Evolutionary conservation across 2,888 invertebrate genomes (phyloP).

Genomic region (Achlya flavicornis): DNA sequence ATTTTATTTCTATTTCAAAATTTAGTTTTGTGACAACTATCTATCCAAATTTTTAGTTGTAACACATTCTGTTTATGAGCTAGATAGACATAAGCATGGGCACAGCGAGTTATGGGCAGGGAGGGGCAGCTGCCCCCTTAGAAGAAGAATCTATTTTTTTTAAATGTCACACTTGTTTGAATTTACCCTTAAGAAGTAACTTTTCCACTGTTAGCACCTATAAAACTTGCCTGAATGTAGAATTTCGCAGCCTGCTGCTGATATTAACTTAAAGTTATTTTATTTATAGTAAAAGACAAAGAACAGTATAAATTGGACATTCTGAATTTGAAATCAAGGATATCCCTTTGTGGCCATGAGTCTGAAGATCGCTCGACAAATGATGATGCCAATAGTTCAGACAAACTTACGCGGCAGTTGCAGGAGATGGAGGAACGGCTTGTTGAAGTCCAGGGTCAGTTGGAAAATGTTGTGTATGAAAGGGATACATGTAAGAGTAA

Average conservation of each 20-base stretch:
- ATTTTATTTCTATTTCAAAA: no score
- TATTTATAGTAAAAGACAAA: conserved; percentile 65
- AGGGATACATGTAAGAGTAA: conserved; percentile 76
- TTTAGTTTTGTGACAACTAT: no score
- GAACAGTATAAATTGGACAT: conserved; percentile 71
- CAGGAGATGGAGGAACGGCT: conserved; percentile 80
- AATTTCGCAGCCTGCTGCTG: background rate
- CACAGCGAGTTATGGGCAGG: no score
- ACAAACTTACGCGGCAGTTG: conserved; percentile 72
- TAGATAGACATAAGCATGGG: no score
- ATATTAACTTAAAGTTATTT: background rate
- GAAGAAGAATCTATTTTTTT: no score
- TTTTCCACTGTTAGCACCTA: no score
- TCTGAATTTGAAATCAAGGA: conserved; percentile 64
- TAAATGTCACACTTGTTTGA: no score
- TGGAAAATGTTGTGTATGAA: conserved; percentile 80
- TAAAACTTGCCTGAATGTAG: no score
- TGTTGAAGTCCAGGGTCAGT: conserved; percentile 73
- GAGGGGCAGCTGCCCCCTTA: no score
- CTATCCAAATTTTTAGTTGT: no score
- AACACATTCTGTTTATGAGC: no score
- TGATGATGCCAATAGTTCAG: conserved; percentile 40
- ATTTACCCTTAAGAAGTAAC: no score
- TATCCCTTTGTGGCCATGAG: conserved; percentile 64
- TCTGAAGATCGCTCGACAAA: conserved; percentile 38